phyloP scores from a whole-genome alignment of 2,888 invertebrate species.

The Parnassius glacialis region DNA sequence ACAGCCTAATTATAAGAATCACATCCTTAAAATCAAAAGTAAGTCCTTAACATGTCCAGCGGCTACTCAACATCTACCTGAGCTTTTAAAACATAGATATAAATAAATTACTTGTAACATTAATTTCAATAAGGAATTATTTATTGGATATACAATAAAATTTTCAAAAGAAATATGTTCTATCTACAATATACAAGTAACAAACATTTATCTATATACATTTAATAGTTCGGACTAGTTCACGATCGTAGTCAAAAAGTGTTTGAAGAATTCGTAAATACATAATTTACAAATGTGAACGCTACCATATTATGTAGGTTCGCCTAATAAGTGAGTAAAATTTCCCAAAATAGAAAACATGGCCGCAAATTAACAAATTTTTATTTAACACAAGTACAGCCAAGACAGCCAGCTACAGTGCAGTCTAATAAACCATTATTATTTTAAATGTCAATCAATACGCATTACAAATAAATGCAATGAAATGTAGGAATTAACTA shows the following conservation, averaged over 20 bases:
- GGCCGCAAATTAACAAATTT: slow-evolving; percentile 10
- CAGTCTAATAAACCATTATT: slow-evolving; percentile 23
- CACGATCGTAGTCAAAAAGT: slow-evolving; percentile 70
- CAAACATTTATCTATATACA: slow-evolving; percentile 81
- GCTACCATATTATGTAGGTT: slow-evolving; percentile 37
- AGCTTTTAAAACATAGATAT: slow-evolving; percentile 63
- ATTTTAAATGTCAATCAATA: slow-evolving; percentile 9
- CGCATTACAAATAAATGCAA: slow-evolving; percentile 18
- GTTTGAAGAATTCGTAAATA: slow-evolving; percentile 52
- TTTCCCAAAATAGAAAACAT: slow-evolving; percentile 12
- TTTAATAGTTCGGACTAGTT: slow-evolving; percentile 78
- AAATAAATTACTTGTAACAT: slow-evolving; percentile 69
- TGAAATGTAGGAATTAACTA: slow-evolving; percentile 8
- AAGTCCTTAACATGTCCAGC: slow-evolving; percentile 40
- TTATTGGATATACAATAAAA: slow-evolving; percentile 69
- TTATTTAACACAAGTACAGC: slow-evolving; percentile 15
- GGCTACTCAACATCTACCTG: slow-evolving; percentile 59
- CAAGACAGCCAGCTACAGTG: slow-evolving; percentile 20
- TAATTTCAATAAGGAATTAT: slow-evolving; percentile 65
- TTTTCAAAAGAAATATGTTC: slow-evolving; percentile 76
- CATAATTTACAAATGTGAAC: slow-evolving; percentile 69
- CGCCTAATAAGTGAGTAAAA: slow-evolving; percentile 42
- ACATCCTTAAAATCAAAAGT: slow-evolving; percentile 43
- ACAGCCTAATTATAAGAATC: slow-evolving; percentile 59
- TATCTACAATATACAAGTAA: slow-evolving; percentile 81